phyloP scores from a whole-genome alignment of 2,113 vertebrate species.

The Zeus faber region DNA sequence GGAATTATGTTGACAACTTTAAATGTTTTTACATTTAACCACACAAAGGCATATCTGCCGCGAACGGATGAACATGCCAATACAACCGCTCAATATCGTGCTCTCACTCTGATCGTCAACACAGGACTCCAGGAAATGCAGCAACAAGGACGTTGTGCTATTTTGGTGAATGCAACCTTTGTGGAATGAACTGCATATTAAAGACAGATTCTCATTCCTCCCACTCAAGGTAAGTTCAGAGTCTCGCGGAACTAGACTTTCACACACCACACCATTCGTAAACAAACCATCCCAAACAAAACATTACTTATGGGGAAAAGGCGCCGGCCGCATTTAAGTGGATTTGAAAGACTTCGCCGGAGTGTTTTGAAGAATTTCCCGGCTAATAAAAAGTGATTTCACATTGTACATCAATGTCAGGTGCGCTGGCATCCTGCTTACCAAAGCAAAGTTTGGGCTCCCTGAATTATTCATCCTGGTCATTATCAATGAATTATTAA shows the following conservation, averaged over 20 bases:
- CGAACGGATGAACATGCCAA: no score
- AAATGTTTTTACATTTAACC: no score
- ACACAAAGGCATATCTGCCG: no score
- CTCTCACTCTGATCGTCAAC: no score
- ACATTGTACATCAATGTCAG: conserved; percentile 74
- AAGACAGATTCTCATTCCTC: conserved; percentile 31
- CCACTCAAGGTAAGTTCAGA: conserved; percentile 30
- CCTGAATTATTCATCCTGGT: conserved; percentile 77
- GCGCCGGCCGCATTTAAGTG: conserved; percentile 10
- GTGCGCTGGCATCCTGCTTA: conserved; percentile 71
- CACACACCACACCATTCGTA: neutral
- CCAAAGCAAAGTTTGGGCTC: conserved; percentile 72
- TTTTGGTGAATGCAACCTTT: neutral
- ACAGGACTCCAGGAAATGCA: no score
- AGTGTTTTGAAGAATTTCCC: conserved; percentile 53
- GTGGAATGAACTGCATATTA: conserved; percentile 18
- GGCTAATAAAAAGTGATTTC: conserved; percentile 72
- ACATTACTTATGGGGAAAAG: conserved; percentile 23
- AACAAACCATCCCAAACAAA: conserved; percentile 7
- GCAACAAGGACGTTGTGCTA: neutral
- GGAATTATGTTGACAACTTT: no score
- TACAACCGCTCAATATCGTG: no score
- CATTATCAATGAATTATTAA: conserved; percentile 83
- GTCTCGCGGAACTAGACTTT: neutral
- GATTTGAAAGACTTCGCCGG: conserved; percentile 36